Base-by-base conservation (phyloP, 2,888 invertebrate genomes). In the Drosophila flavopinicola region DNA sequence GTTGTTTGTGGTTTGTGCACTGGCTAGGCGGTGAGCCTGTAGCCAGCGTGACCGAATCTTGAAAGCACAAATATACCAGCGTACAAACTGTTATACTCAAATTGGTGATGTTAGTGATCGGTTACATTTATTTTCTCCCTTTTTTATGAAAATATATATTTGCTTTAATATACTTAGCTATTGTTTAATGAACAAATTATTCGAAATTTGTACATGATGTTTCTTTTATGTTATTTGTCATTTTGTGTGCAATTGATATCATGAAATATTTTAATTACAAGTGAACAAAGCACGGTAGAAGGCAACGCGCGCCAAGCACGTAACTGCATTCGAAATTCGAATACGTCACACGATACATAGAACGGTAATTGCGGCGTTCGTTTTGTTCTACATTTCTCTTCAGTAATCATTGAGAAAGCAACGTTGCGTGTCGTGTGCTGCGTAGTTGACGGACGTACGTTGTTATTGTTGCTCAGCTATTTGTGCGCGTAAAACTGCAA, bases 361-460 rank as follows among this genome's bases (percentile, higher is more conserved):
- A 75, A 75, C 70, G 70, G 72, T 74, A 75, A 72, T 75, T 72
- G 75, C 56, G 58, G 52, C 58, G 45, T 59, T 58, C 66, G 59
- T 69, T 75, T 59, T 60, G 66, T 75, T 73, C 75, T 73, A 75
- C 61, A 32, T 73, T 71, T 66, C 73, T 63, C 61, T 75, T 64
- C 60, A 66, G 73, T 73, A 35, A 47, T 65, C 78, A 84, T 78
- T 78, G 78, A 84, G 82, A 70, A 84, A 65, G 66, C 64, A 58
- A 78, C 75, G 79, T 72, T 54, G 72, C 82, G 78, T 58, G 66
- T 61, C 60, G 58, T 63, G 60, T 66, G 54, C 35, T 63, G 57
- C 66, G 75, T 48, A 60, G 53, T 58, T 78, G 35, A 32, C 53
- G 39, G 17, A 17, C 42, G 53, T 32, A 20, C 17, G 24, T 27